These are phyloP conservation scores for Pseudomyrmex pallidus DNA, from an alignment of 1,140 invertebrate genomes.

Conservation along the genomic window DNA sequence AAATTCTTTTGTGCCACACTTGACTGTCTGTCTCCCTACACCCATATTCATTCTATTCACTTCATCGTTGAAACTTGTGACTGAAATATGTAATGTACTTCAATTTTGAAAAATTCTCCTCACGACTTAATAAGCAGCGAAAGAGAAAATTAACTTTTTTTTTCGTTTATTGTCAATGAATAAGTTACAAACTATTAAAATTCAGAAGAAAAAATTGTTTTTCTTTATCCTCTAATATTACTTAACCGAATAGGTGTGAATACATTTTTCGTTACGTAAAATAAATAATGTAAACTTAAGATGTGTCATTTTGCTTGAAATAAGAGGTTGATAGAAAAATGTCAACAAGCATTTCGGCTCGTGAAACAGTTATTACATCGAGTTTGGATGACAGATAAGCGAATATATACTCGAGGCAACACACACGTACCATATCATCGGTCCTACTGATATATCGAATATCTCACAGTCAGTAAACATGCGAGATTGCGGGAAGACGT, in stretches of 20 bases:
- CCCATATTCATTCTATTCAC: conserved; percentile 16
- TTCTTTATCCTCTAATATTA: background rate
- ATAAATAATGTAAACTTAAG: background rate
- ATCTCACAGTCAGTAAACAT: conserved; percentile 73
- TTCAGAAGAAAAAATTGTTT: background rate
- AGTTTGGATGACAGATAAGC: conserved; percentile 57
- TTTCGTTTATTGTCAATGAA: conserved; percentile 2
- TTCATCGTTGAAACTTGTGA: conserved; percentile 39
- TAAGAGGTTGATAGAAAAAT: conserved; percentile 44
- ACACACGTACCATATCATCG: conserved; percentile 38
- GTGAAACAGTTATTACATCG: conserved; percentile 51
- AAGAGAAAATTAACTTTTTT: conserved; percentile 4
- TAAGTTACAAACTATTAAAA: conserved; percentile 15
- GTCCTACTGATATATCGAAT: conserved; percentile 63
- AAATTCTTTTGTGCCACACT: conserved; percentile 20
- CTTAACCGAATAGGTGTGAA: background rate
- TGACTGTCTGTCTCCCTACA: conserved; percentile 43
- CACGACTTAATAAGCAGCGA: background rate
- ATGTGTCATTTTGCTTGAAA: background rate
- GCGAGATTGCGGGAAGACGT: conserved; percentile 65
- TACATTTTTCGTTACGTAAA: background rate
- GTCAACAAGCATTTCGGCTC: conserved; percentile 25
- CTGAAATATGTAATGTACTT: conserved; percentile 8
- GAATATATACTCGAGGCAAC: conserved; percentile 52
- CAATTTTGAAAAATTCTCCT: background rate